Evolutionary conservation across 2,888 invertebrate species (phyloP).

Genomic region (Lysandra bellargus): DNA sequence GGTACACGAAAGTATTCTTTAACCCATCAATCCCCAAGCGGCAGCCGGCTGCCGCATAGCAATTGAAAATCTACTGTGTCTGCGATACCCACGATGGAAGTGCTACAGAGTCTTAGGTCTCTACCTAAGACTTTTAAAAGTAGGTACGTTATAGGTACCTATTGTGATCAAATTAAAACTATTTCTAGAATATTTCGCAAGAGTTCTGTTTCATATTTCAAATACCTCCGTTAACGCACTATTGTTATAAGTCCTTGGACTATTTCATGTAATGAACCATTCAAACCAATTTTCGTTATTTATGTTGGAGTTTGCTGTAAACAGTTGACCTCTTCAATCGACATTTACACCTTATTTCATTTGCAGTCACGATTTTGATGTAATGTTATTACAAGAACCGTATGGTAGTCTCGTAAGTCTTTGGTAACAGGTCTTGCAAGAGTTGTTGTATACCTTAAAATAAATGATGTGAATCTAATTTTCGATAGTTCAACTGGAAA

Average conservation of each 20-base stretch:
- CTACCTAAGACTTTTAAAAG: not conserved
- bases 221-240: constrained; percentile 55
- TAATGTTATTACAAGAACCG: not conserved
- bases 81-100: too few relatives aligned
- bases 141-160: not conserved
- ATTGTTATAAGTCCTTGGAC: constrained; percentile 69
- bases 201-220: constrained; percentile 50
- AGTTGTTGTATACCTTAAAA: not conserved
- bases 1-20: too few relatives aligned
- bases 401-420: constrained; percentile 7
- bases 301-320: constrained; percentile 57
- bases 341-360: constrained; percentile 58
- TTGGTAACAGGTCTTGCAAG: not conserved
- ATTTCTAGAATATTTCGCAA: not conserved
- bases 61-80: too few relatives aligned
- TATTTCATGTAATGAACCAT: constrained; percentile 42
- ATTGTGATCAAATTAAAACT: not conserved
- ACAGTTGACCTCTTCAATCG: constrained; percentile 43
- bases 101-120: too few relatives aligned
- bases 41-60: too few relatives aligned
- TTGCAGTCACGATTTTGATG: constrained; percentile 52
- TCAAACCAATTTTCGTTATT: constrained; percentile 48
- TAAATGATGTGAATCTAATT: not conserved
- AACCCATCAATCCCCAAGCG: too few relatives aligned
- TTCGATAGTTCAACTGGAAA: not conserved